Percentiles rank a stretch among this genome's conserved stretches.
Evolutionary conservation across 2,888 invertebrate genomes (phyloP).

Genomic region (Euzetes globulus): DNA sequence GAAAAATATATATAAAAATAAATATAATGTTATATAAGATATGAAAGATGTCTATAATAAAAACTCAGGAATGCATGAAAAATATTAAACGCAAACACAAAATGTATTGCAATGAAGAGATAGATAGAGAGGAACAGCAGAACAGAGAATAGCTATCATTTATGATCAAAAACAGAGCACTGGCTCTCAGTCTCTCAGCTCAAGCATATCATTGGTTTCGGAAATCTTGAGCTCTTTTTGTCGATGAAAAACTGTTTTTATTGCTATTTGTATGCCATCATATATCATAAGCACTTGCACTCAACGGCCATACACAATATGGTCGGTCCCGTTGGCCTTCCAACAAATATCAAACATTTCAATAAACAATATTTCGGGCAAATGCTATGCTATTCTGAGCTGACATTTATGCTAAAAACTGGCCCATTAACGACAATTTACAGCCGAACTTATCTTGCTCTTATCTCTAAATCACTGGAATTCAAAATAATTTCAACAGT

Average conservation of each 20-base stretch:
- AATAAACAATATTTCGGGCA: neutral
- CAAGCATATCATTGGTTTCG: constrained; percentile 18
- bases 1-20: neutral
- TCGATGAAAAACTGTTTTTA: constrained; percentile 5
- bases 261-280: neutral
- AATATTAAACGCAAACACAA: constrained; percentile 8
- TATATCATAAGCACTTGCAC: constrained; percentile 4
- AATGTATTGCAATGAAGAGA: neutral
- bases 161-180: constrained; percentile 8
- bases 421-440: neutral
- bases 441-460: neutral
- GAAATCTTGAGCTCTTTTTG: neutral
- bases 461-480: no score
- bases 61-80: constrained; percentile 9
- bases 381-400: neutral
- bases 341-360: neutral
- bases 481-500: no score
- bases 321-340: neutral
- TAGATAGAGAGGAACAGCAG: neutral
- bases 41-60: constrained; percentile 10
- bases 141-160: constrained; percentile 4
- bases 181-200: neutral
- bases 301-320: neutral
- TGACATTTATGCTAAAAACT: constrained; percentile 9
- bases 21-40: neutral